These are phyloP conservation scores for Psephotus haematonotus DNA, from an alignment of 2,113 vertebrate genomes.

Conservation along the genomic window DNA sequence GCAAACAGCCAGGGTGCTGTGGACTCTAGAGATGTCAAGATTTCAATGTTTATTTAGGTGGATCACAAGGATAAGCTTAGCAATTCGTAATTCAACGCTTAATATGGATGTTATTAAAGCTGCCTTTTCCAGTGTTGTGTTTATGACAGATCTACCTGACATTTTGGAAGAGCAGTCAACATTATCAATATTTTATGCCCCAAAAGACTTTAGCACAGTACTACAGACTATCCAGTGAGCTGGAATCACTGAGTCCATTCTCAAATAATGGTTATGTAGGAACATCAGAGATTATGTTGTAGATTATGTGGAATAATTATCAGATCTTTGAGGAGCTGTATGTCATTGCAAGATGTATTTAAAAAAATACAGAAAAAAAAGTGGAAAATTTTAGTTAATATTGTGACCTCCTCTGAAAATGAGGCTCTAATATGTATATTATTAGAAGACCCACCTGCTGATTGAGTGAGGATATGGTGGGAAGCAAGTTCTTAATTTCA, in stretches of 20 bases:
- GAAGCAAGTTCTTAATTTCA: conserved; percentile 26
- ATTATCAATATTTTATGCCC: background rate
- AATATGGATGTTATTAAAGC: conserved; percentile 33
- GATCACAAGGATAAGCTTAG: conserved; percentile 39
- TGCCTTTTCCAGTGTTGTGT: conserved; percentile 1
- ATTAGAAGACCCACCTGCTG: conserved; percentile 11
- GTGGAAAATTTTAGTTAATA: background rate
- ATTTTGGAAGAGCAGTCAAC: background rate
- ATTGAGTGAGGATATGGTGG: background rate
- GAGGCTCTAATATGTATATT: background rate
- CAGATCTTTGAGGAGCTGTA: background rate
- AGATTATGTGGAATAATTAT: background rate
- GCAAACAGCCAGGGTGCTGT: conserved; percentile 74
- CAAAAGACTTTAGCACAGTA: background rate
- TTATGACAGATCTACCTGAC: conserved; percentile 29
- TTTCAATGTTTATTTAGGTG: conserved; percentile 58
- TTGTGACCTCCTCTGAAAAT: background rate
- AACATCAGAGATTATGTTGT: background rate
- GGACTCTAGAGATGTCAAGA: conserved; percentile 74
- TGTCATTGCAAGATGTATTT: background rate
- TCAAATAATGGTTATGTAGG: background rate
- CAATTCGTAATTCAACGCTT: conserved; percentile 8
- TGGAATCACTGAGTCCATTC: conserved; percentile 1
- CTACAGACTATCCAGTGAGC: background rate
- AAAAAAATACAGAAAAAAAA: background rate